A percentile compares a stretch with the other conserved stretches of the same genome.
Evolutionary conservation across 1,140 invertebrate species (phyloP).

Genomic region (Trachymyrmex septentrionalis): DNA sequence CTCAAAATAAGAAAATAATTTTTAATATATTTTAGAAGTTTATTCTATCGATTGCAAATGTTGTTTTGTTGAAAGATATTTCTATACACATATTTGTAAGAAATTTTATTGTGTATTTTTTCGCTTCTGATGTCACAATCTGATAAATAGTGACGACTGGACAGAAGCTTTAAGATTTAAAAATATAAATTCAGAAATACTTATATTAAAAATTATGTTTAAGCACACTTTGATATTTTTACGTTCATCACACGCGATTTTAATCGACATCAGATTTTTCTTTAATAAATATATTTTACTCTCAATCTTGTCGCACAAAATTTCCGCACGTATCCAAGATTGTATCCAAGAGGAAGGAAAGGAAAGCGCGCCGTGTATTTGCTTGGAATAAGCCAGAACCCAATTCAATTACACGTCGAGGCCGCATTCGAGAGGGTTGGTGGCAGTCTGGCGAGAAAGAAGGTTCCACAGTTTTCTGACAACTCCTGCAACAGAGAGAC

Average conservation of each 20-base stretch:
- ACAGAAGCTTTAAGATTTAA: no score
- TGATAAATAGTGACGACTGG: no score
- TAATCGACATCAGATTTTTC: slow-evolving; percentile 18
- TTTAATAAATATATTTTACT: slow-evolving; percentile 46
- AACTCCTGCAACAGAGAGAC: slow-evolving; percentile 29
- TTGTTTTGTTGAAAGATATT: no score
- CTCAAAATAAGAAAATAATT: no score
- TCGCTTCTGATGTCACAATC: no score
- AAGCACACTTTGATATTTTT: not conserved
- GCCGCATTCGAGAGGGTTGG: slow-evolving; percentile 32
- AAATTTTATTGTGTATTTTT: no score
- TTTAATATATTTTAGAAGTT: no score
- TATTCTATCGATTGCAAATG: no score
- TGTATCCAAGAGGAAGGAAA: slow-evolving; percentile 45
- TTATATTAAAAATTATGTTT: not conserved
- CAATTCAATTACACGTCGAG: slow-evolving; percentile 72
- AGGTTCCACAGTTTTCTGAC: slow-evolving; percentile 56
- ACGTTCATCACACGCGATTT: not conserved
- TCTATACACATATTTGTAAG: no score
- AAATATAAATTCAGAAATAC: not conserved
- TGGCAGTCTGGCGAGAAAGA: slow-evolving; percentile 20
- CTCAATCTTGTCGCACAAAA: slow-evolving; percentile 39
- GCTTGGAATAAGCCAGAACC: slow-evolving; percentile 55
- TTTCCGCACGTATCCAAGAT: slow-evolving; percentile 42
- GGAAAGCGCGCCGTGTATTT: slow-evolving; percentile 47